These are phyloP conservation scores for Xyrichtys novacula DNA, from an alignment of 2,797 vertebrate species.

Conservation along the genomic window DNA sequence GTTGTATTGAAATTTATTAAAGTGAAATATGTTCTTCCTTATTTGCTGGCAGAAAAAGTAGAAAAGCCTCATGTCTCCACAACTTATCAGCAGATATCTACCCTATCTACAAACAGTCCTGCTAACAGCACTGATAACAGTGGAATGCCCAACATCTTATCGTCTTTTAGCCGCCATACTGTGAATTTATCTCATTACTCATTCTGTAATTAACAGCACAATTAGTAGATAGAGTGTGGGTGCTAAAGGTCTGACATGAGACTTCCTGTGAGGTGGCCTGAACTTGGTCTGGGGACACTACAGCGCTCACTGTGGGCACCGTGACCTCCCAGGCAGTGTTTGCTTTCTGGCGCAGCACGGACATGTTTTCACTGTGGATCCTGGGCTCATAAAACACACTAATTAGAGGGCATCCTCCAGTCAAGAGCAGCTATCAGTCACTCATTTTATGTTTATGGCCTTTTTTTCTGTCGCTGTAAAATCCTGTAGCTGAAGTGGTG, in stretches of 20 bases:
- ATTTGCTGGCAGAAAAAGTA: too few species aligned
- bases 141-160: conserved; percentile 32
- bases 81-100: conserved; percentile 6
- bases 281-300: conserved; percentile 64
- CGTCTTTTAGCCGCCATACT: conserved; percentile 3
- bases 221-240: conserved; percentile 42
- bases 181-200: conserved; percentile 36
- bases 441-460: conserved; percentile 76
- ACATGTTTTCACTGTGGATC: conserved; percentile 75
- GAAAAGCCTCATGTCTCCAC: conserved; percentile 13
- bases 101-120: neutral
- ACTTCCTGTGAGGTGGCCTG: conserved; percentile 37
- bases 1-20: neutral
- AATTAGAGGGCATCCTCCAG: conserved; percentile 80
- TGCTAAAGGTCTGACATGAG: conserved; percentile 21
- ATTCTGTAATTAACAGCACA: conserved; percentile 25
- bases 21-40: neutral
- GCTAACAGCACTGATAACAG: conserved; percentile 13
- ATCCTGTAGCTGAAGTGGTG: conserved; percentile 42
- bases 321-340: conserved; percentile 75
- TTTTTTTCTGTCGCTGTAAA: conserved; percentile 70
- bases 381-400: conserved; percentile 75
- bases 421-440: conserved; percentile 78
- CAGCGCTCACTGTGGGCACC: conserved; percentile 31
- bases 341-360: conserved; percentile 53